A percentile compares a stretch with the other conserved stretches of the same genome.
phyloP scores from a whole-genome alignment of 2,888 invertebrate species.

The Dioctria rufipes region DNA sequence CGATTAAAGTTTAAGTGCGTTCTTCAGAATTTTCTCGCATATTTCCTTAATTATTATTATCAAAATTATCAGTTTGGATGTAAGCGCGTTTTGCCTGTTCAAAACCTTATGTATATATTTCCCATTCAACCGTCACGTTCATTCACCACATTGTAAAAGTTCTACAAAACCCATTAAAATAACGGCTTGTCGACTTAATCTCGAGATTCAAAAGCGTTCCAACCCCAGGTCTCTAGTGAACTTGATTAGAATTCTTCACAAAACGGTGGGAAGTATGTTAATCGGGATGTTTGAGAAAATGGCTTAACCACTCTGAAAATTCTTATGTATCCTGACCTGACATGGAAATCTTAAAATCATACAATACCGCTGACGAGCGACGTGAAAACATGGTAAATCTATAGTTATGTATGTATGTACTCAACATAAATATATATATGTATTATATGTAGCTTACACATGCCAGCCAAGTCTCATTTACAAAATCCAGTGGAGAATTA shows the following conservation, averaged over 20 bases:
- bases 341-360: background rate
- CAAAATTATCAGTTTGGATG: too few species aligned
- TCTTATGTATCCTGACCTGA: background rate
- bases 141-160: background rate
- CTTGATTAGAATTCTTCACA: constrained; percentile 29
- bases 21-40: too few species aligned
- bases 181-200: constrained; percentile 3
- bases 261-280: constrained; percentile 4
- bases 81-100: too few species aligned
- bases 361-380: background rate
- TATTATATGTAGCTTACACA: too few species aligned
- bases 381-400: background rate
- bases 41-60: too few species aligned
- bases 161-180: background rate
- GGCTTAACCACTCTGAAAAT: constrained; percentile 13
- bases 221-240: background rate
- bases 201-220: background rate
- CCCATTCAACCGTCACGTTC: too few species aligned
- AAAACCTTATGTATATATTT: too few species aligned
- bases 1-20: too few species aligned
- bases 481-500: constrained; percentile 9
- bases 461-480: background rate
- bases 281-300: constrained; percentile 15
- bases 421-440: too few species aligned
- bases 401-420: background rate